Percentiles rank a stretch among this genome's conserved stretches.
These are phyloP conservation scores for Rhingia campestris DNA, from an alignment of 2,888 invertebrate genomes.

Conservation along the genomic window DNA sequence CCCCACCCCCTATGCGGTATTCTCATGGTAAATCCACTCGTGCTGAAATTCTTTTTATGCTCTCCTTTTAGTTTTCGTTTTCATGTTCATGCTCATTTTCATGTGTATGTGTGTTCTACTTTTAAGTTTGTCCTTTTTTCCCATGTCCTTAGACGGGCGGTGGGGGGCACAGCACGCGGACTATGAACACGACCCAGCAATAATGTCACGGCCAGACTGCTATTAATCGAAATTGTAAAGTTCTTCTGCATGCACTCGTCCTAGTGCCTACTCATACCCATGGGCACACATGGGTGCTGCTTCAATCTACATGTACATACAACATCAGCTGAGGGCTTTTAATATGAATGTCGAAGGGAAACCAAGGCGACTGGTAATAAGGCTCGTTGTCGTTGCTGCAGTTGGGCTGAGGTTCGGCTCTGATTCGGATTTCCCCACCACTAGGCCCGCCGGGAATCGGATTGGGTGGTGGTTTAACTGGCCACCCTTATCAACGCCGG, in stretches of 20 bases:
- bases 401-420: not conserved
- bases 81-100: not conserved
- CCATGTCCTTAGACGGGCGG: slow-evolving; percentile 7
- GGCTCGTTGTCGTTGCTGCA: slow-evolving; percentile 24
- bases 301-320: slow-evolving; percentile 28
- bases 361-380: slow-evolving; percentile 61
- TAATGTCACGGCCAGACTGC: slow-evolving; percentile 74
- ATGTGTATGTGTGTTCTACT: slow-evolving; percentile 58
- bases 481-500: slow-evolving; percentile 50
- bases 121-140: slow-evolving; percentile 63
- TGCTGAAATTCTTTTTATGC: slow-evolving; percentile 43
- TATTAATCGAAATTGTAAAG: slow-evolving; percentile 72
- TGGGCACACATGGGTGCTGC: slow-evolving; percentile 32
- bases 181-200: slow-evolving; percentile 56
- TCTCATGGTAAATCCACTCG: slow-evolving; percentile 55
- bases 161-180: not conserved
- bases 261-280: not conserved
- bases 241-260: slow-evolving; percentile 32
- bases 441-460: slow-evolving; percentile 5
- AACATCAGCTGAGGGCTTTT: slow-evolving; percentile 37
- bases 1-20: slow-evolving; percentile 4
- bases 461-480: not conserved
- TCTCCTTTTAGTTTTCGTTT: slow-evolving; percentile 40
- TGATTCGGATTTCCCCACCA: slow-evolving; percentile 11
- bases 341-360: slow-evolving; percentile 38